These are phyloP conservation scores for Cheilosia pagana DNA, from an alignment of 2,888 invertebrate genomes.

Conservation along the genomic window DNA sequence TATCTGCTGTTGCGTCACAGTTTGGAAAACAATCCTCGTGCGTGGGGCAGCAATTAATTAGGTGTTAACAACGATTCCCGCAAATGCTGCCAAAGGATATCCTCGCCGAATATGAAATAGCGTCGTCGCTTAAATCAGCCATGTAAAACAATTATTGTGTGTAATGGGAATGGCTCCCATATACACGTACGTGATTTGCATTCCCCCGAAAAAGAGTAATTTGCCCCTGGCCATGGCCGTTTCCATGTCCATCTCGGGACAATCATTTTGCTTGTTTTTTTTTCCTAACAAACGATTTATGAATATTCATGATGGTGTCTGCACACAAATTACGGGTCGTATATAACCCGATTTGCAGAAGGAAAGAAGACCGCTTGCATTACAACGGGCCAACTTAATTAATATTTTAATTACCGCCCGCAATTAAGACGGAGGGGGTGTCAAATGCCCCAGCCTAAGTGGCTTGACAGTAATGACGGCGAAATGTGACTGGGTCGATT, in stretches of 20 bases:
- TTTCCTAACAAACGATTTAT: constrained; percentile 22
- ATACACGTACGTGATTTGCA: constrained; percentile 10
- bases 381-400: constrained; percentile 42
- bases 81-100: neutral
- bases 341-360: constrained; percentile 11
- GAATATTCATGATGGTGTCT: constrained; percentile 42
- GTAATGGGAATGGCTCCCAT: constrained; percentile 21
- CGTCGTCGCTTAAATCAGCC: constrained; percentile 23
- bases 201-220: constrained; percentile 1
- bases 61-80: constrained; percentile 46
- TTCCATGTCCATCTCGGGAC: constrained; percentile 30
- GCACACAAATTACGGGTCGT: constrained; percentile 2
- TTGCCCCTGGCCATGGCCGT: neutral
- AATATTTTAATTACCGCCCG: constrained; percentile 51
- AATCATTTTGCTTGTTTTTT: constrained; percentile 7
- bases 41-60: constrained; percentile 47
- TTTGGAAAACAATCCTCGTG: constrained; percentile 21
- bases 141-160: constrained; percentile 39
- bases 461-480: constrained; percentile 34
- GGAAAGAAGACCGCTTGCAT: constrained; percentile 28
- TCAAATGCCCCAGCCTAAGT: constrained; percentile 32
- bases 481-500: constrained; percentile 34
- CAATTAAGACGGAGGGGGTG: constrained; percentile 35
- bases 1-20: constrained; percentile 14
- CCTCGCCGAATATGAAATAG: neutral